Base-by-base conservation (phyloP, 2,888 invertebrate species). In the Neoscelio sp. region DNA sequence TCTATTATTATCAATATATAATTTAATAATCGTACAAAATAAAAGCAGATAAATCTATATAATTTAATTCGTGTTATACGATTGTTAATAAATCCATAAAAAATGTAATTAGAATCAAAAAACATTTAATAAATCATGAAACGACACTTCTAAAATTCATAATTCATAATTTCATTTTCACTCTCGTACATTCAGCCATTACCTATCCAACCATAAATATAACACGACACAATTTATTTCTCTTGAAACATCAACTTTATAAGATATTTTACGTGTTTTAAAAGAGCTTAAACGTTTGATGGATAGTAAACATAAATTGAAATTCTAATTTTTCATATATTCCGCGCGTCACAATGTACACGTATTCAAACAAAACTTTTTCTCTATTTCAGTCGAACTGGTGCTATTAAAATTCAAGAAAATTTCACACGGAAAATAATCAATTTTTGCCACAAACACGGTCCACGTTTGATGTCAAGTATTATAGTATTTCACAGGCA, bases 271-370 rank as follows among this genome's bases (percentile, higher is more conserved):
- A 58, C 52, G 52, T 52, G 44, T 67, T 75, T 60, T 20, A 1
- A 65, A 64, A 65, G 52, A 67, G 42, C 60, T 60, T 67, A 60
- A 67, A 67, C 50, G 40, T 60, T 60, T 67, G 67, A 67, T 67
- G 52, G 60, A 75, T 75, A 58, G 67, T 50, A 52, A 60, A 52
- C 52, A 60, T 60, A 52, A 75, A 56, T 67, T 67, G 50, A 52
- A 65, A 50, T 42, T 13, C 50, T 33, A 48, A 58, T 58, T 58
- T 50, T 65, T 65, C 65, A 65, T 33, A 48, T 17, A 40, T 26
- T 10, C 28, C 26, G 13, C 7, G 7, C 42, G 38, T 18, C 30
- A 13, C 18, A 26, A 26, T 5, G 3, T 1, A 8, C 5, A 23
- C n/a, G n/a, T 12, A 30, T 15, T 26, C 38, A 42, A 23, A 23